These are phyloP conservation scores for Crotophaga sulcirostris DNA, from an alignment of 2,113 vertebrate species.

Conservation along the genomic window DNA sequence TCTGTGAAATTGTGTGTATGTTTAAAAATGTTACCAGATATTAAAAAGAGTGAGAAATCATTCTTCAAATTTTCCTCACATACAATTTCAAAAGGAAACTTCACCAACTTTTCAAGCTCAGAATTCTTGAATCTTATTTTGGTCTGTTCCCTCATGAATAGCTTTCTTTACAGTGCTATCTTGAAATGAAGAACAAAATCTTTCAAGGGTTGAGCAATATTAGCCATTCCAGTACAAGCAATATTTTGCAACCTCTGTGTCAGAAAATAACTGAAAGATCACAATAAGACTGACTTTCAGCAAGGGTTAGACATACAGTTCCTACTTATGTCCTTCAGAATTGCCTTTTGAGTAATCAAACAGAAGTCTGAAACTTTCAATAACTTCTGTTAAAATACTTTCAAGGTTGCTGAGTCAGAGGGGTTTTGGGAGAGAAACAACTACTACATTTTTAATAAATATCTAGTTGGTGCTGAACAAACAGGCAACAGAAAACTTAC, in stretches of 20 bases:
- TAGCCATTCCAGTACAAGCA: background rate
- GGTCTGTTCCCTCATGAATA: background rate
- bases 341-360: background rate
- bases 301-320: background rate
- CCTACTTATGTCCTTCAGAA: background rate
- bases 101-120: background rate
- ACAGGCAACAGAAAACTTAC: conserved; percentile 69
- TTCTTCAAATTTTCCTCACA: background rate
- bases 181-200: background rate
- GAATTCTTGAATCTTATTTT: background rate
- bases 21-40: background rate
- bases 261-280: background rate
- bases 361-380: background rate
- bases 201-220: background rate
- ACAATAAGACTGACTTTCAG: background rate
- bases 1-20: background rate
- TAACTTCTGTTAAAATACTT: background rate
- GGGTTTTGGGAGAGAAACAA: background rate
- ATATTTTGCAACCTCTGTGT: background rate
- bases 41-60: background rate
- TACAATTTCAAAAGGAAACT: background rate
- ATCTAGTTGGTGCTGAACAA: background rate
- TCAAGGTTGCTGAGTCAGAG: background rate
- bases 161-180: background rate
- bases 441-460: background rate